phyloP scores from a whole-genome alignment of 2,113 vertebrate genomes.

The Ameiurus melas region DNA sequence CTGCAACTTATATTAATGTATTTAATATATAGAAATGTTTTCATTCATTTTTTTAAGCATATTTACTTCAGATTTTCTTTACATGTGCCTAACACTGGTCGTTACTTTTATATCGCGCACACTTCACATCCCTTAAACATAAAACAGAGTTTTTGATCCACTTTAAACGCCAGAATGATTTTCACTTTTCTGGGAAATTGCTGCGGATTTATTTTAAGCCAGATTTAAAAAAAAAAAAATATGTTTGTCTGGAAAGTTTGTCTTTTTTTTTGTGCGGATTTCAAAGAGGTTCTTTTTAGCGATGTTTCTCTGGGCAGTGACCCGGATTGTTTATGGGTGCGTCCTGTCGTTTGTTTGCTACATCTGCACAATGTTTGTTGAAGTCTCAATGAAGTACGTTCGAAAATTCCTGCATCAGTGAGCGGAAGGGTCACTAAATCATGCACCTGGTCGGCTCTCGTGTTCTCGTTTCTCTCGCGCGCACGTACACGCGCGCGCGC shows the following conservation, averaged over 20 bases:
- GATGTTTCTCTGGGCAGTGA: not conserved
- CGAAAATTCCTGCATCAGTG: conserved; percentile 45
- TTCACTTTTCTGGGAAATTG: not conserved
- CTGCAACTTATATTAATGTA: not conserved
- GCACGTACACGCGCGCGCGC: no score
- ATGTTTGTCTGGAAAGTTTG: not conserved
- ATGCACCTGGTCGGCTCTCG: conserved; percentile 17
- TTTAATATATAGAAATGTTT: not conserved
- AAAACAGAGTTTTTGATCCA: not conserved
- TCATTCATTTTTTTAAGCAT: not conserved
- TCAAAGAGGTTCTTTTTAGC: not conserved
- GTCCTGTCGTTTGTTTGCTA: conserved; percentile 39
- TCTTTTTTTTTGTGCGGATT: not conserved
- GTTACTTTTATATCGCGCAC: not conserved
- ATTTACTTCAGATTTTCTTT: not conserved
- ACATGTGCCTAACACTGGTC: not conserved
- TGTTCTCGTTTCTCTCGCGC: not conserved
- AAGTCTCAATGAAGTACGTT: conserved; percentile 52
- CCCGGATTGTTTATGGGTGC: conserved; percentile 10
- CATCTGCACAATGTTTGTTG: conserved; percentile 50
- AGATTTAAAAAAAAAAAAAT: not conserved
- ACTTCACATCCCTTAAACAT: not conserved
- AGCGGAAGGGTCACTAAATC: conserved; percentile 49
- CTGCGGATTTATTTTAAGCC: not conserved
- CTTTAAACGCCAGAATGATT: not conserved